phyloP scores from a whole-genome alignment of 2,888 invertebrate genomes.

The Catocala fraxini region DNA sequence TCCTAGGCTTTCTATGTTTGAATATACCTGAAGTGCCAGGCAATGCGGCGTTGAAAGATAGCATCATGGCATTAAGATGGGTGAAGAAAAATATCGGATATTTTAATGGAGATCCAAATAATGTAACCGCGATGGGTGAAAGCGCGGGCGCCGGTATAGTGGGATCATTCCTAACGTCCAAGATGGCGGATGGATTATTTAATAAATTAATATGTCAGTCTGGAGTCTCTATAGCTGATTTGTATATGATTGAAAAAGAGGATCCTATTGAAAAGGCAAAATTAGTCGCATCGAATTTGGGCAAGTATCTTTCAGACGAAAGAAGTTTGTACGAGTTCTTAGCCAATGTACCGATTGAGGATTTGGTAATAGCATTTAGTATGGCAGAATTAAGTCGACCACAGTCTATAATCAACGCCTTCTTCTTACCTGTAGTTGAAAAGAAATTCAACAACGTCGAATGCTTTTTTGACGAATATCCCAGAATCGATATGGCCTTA shows the following conservation, averaged over 20 bases:
- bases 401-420: constrained; percentile 56
- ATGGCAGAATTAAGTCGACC: constrained; percentile 62
- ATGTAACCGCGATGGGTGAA: constrained; percentile 75
- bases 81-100: constrained; percentile 68
- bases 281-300: constrained; percentile 61
- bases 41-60: constrained; percentile 76
- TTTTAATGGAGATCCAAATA: constrained; percentile 72
- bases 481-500: constrained; percentile 56
- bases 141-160: constrained; percentile 73
- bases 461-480: constrained; percentile 65
- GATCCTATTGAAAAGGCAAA: constrained; percentile 68
- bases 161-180: constrained; percentile 63
- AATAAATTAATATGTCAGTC: constrained; percentile 74
- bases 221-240: constrained; percentile 67
- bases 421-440: constrained; percentile 72
- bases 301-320: constrained; percentile 56
- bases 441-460: constrained; percentile 66
- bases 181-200: constrained; percentile 68
- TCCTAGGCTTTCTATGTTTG: constrained; percentile 76
- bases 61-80: constrained; percentile 75
- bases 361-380: constrained; percentile 65
- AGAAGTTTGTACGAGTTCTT: constrained; percentile 63
- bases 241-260: constrained; percentile 66
- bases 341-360: constrained; percentile 59
- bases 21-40: constrained; percentile 76